Percentiles rank a stretch among this genome's conserved stretches.
Evolutionary conservation across 2,888 invertebrate species (phyloP).

Genomic region (Bugulina stolonifera): DNA sequence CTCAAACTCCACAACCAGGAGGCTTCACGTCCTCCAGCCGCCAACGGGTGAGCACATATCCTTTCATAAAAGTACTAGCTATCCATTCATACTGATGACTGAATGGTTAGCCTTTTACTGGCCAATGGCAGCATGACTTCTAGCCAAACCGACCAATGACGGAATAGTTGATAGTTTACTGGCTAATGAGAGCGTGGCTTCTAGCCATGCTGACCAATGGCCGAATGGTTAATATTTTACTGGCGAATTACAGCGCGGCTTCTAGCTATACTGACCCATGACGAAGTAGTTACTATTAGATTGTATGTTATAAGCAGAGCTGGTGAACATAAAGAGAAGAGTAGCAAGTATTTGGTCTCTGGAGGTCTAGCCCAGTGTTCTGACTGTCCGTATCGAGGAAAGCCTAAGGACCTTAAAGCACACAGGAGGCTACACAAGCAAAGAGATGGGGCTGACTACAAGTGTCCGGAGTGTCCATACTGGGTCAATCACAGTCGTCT

Average conservation of each 20-base stretch:
- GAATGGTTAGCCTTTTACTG: too few species aligned
- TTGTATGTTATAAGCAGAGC: slow-evolving; percentile 1
- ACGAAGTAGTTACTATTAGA: background rate
- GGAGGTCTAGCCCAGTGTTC: background rate
- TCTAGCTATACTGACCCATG: background rate
- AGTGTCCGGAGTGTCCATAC: slow-evolving; percentile 75
- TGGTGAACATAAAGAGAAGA: background rate
- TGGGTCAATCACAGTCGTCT: slow-evolving; percentile 72
- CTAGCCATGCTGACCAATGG: background rate
- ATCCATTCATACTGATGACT: too few species aligned
- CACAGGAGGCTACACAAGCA: slow-evolving; percentile 79
- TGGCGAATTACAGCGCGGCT: too few species aligned
- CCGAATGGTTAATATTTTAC: too few species aligned
- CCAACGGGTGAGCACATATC: background rate
- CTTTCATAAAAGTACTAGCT: too few species aligned
- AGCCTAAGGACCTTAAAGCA: slow-evolving; percentile 29
- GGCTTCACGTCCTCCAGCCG: too few species aligned
- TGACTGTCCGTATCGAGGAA: slow-evolving; percentile 15
- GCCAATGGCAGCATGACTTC: too few species aligned
- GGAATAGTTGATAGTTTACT: too few species aligned
- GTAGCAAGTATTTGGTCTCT: background rate
- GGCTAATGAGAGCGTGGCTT: too few species aligned
- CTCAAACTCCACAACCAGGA: slow-evolving; percentile 58
- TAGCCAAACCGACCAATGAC: too few species aligned
- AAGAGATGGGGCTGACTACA: slow-evolving; percentile 66